Evolutionary conservation across 2,797 vertebrate species (phyloP), one percentile per base, ranked within the genome.

Genomic region (Ptychobarbus kaznakovi): DNA sequence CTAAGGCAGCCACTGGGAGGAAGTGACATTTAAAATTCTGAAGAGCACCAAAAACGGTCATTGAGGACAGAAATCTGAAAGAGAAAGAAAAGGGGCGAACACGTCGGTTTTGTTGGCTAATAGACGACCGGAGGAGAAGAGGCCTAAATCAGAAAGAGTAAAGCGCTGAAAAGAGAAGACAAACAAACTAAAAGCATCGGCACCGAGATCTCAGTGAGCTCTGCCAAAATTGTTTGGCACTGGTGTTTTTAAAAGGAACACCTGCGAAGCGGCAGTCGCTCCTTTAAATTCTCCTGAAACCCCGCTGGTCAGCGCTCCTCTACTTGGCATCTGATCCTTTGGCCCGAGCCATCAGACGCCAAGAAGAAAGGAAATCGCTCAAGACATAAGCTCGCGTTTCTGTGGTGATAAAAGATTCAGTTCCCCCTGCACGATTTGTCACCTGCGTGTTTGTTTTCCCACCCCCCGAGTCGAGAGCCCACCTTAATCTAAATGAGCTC

Each of bases 171-270:
- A 92, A 92, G 87, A 90, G 91, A 78, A 88, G 74, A 86, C 81
- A 91, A 92, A 88, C 85, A 90, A 88, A 88, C 74, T 77, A 77
- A 83, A 92, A 92, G 91, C 91, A 93, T 92, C 92, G 89, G 90
- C 90, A 89, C 86, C 61, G 88, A 89, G 91, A 92, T 89, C 88
- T 89, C 83, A 56, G 92, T 91, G 90, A 28, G 86, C 69, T 22
- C 51, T 42, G 93, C 92, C 93, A 94, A 92, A 89, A 88, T 90
- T 88, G 91, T 68, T 89, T 88, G 91, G 89, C 88, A 86, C 88
- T 88, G 56, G 87, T 84, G 90, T 88, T 89, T 93, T 92, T 94
- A 92, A 93, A 94, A 94, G 91, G 91, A 95, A 92, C 94, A 95
- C 94, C 94, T 95, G 95, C 92, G 65, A 74, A 85, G 89, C 88